A percentile compares a stretch with the other conserved stretches of the same genome.
Conservation (phyloP, 2,113 vertebrate genomes). For the Enhydra lutris region DNA sequence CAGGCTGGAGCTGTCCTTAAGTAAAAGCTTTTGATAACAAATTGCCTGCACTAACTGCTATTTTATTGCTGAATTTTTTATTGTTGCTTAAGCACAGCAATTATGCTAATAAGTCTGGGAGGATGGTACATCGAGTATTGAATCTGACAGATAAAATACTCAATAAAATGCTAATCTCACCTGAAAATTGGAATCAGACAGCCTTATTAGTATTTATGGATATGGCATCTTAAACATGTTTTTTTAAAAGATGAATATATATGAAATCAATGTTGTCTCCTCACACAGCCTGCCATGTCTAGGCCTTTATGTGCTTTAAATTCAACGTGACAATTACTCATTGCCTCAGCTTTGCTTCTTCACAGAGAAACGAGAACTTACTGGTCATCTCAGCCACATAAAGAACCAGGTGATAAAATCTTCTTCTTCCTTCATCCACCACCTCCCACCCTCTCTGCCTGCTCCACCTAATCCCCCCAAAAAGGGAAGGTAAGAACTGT, state of each 20-base stretch:
- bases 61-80: conserved; percentile 86
- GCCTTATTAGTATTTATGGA: conserved; percentile 86
- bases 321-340: conserved; percentile 67
- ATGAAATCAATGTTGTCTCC: conserved; percentile 79
- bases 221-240: conserved; percentile 79
- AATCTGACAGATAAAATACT: conserved; percentile 87
- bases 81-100: conserved; percentile 87
- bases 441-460: not conserved
- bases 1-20: conserved; percentile 83
- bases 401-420: not conserved
- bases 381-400: not conserved
- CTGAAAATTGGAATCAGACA: conserved; percentile 87
- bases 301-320: conserved; percentile 51
- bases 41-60: conserved; percentile 84
- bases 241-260: conserved; percentile 78
- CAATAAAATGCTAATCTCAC: conserved; percentile 88
- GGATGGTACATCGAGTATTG: conserved; percentile 81
- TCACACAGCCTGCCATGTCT: conserved; percentile 66
- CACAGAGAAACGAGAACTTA: conserved; percentile 23
- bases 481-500: conserved; percentile 43
- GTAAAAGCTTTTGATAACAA: conserved; percentile 87
- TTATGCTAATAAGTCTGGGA: conserved; percentile 86
- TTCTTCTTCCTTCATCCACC: not conserved
- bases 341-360: conserved; percentile 39
- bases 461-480: not conserved